These are phyloP conservation scores for Heliornis fulica DNA, from an alignment of 2,113 vertebrate species.

Conservation along the genomic window DNA sequence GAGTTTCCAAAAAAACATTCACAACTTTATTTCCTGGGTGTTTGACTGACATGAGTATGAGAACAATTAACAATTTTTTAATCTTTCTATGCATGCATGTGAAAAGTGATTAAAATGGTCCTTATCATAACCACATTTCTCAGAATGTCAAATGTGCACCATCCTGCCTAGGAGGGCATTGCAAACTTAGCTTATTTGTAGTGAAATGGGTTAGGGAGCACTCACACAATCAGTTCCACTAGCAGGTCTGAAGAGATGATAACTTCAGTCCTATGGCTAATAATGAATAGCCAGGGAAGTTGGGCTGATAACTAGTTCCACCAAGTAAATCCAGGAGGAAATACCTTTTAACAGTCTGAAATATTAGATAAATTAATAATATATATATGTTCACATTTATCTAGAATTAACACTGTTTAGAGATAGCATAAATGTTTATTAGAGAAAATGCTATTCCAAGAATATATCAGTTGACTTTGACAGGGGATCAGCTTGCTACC, in stretches of 20 bases:
- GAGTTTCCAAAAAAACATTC: background rate
- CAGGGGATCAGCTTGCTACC: background rate
- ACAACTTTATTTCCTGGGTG: background rate
- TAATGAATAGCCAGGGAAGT: background rate
- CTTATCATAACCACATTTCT: background rate
- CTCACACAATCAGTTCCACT: background rate
- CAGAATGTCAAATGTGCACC: background rate
- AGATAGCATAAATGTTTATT: background rate
- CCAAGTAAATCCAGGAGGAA: background rate
- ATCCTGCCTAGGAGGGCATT: background rate
- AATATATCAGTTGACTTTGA: background rate
- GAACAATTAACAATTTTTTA: background rate
- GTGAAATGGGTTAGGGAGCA: background rate
- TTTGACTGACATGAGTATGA: background rate
- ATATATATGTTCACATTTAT: background rate
- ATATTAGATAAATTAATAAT: background rate
- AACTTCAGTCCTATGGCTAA: background rate
- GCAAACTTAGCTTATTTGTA: background rate
- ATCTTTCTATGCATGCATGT: background rate
- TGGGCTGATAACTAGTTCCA: background rate
- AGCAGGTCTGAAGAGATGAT: background rate
- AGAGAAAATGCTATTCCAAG: background rate
- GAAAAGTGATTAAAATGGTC: background rate
- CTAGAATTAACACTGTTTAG: background rate
- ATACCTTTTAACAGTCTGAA: background rate